A percentile compares a stretch with the other conserved stretches of the same genome.
Conservation (phyloP, 1,140 invertebrate genomes). For the Tetragonula clypearis region DNA sequence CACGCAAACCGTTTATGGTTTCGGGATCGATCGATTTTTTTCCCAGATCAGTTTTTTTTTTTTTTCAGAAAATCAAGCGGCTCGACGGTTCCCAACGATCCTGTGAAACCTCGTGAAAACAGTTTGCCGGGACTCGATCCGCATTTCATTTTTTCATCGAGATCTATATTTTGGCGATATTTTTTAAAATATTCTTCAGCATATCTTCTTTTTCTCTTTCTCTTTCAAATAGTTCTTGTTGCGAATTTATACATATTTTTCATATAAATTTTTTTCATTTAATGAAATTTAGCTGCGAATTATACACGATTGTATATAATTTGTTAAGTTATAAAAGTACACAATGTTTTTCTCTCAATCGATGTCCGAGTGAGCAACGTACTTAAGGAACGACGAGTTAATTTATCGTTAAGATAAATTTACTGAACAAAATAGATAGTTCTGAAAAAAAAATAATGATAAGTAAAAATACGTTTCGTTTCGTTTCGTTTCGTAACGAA, state of each 20-base stretch:
- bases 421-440: not conserved
- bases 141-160: not conserved
- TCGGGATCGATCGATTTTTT: constrained; percentile 25
- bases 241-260: not conserved
- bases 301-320: not conserved
- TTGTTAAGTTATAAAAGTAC: not conserved
- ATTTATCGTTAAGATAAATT: not conserved
- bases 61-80: constrained; percentile 30
- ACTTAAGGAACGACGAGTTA: too few species aligned
- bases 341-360: not conserved
- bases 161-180: not conserved
- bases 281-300: not conserved
- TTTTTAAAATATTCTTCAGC: not conserved
- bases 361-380: too few species aligned
- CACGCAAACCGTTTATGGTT: constrained; percentile 47
- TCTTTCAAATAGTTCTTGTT: not conserved
- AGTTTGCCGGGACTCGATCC: not conserved
- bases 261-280: not conserved
- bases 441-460: too few species aligned
- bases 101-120: not conserved
- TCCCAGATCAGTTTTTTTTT: not conserved
- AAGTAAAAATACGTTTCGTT: too few species aligned
- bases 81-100: not conserved
- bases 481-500: not conserved
- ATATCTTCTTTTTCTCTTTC: not conserved